Evolutionary conservation across 2,113 vertebrate species (phyloP).

Genomic region (Mus spicilegus): DNA sequence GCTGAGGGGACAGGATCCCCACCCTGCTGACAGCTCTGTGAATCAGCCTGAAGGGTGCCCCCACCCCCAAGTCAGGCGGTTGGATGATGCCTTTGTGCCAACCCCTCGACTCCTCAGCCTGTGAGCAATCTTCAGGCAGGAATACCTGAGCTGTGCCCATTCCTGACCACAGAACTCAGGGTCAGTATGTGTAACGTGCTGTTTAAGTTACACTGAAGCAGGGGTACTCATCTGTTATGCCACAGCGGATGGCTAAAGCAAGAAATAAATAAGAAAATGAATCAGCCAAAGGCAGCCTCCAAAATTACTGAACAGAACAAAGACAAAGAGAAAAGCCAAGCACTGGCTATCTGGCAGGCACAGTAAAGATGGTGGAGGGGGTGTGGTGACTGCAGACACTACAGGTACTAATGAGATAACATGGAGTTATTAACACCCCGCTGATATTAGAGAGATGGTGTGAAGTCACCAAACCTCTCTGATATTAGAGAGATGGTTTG

Average conservation of each 20-base stretch:
- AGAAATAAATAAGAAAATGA: not conserved
- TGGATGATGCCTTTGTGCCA: not conserved
- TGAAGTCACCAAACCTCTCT: not conserved
- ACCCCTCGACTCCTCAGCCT: not conserved
- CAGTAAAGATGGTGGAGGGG: not conserved
- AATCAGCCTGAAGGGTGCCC: rapidly evolving
- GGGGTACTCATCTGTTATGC: not conserved
- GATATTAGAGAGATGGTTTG: not conserved
- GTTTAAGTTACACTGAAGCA: not conserved
- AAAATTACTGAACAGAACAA: not conserved
- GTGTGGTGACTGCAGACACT: not conserved
- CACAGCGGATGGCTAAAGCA: not conserved
- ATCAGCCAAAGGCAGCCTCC: not conserved
- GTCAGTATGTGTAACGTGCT: not conserved
- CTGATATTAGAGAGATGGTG: not conserved
- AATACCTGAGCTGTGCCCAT: not conserved
- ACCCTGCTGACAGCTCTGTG: rapidly evolving
- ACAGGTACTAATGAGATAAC: too few relatives aligned
- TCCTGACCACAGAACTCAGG: not conserved
- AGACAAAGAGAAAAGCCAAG: not conserved
- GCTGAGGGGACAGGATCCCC: not conserved
- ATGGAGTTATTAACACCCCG: not conserved
- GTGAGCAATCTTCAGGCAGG: too few relatives aligned
- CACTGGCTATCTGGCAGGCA: not conserved
- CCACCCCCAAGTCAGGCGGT: not conserved